These are phyloP conservation scores for Zapornia atra DNA, from an alignment of 2,113 vertebrate genomes.

Conservation along the genomic window DNA sequence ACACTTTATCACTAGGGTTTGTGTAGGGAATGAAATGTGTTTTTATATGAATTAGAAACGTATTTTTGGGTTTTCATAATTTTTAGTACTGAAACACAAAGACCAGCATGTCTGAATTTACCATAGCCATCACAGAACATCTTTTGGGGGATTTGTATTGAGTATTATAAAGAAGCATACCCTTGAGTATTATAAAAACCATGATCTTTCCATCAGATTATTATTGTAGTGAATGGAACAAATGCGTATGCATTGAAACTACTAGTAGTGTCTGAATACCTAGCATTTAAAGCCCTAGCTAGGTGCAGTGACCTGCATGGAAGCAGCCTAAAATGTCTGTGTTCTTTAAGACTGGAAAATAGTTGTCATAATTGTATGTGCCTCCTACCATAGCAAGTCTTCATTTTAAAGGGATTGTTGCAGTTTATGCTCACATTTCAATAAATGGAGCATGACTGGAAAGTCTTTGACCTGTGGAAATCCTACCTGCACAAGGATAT, in stretches of 20 bases:
- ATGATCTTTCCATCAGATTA: not conserved
- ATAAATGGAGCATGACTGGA: constrained; percentile 40
- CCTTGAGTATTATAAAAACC: not conserved
- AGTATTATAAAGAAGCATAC: not conserved
- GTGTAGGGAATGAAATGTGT: not conserved
- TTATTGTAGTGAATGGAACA: not conserved
- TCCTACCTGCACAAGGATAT: constrained; percentile 39
- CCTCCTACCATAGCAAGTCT: not conserved
- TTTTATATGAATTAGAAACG: not conserved
- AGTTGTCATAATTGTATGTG: not conserved
- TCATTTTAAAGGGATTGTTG: constrained; percentile 37
- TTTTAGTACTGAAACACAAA: not conserved
- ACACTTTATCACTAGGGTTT: not conserved
- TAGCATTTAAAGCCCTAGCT: not conserved
- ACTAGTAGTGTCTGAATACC: not conserved
- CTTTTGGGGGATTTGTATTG: not conserved
- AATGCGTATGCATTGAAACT: not conserved
- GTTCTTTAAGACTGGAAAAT: not conserved
- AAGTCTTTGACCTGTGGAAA: constrained; percentile 58
- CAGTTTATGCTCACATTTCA: constrained; percentile 18
- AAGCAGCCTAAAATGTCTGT: not conserved
- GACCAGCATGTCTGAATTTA: not conserved
- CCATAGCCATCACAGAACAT: not conserved
- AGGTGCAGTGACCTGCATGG: not conserved
- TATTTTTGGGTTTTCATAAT: not conserved